Conservation (phyloP, 2,113 vertebrate species). For the Phalacrocorax brasilianus region DNA sequence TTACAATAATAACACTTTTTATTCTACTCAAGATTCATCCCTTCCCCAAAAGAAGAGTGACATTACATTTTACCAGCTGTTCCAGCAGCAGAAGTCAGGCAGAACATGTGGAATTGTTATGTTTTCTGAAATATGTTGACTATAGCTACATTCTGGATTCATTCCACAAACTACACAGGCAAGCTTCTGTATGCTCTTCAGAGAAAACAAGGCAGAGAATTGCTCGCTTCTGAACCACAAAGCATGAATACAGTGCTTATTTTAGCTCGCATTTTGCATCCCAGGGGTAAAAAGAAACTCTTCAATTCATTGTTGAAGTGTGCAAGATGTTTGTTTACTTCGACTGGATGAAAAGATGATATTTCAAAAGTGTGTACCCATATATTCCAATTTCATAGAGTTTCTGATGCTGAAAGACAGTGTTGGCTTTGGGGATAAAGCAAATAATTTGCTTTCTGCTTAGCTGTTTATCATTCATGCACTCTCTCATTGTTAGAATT, state of each 20-base stretch:
- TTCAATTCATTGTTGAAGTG: not conserved
- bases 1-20: not conserved
- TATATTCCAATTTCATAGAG: not conserved
- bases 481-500: not conserved
- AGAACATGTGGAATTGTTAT: not conserved
- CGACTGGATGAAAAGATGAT: not conserved
- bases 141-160: not conserved
- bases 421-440: not conserved
- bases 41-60: not conserved
- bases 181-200: not conserved
- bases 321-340: conserved; percentile 32
- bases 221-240: not conserved
- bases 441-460: not conserved
- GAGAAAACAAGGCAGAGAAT: conserved; percentile 2
- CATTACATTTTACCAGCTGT: not conserved
- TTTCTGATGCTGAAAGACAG: not conserved
- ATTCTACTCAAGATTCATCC: not conserved
- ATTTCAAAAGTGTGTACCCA: not conserved
- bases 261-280: not conserved
- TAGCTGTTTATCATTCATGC: not conserved
- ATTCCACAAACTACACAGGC: not conserved
- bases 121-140: not conserved
- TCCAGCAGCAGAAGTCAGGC: not conserved
- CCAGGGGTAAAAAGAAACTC: conserved; percentile 1
- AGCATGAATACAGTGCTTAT: conserved; percentile 3